Conservation (phyloP, 1,140 invertebrate genomes). For the Aphelenchoides avenae region DNA sequence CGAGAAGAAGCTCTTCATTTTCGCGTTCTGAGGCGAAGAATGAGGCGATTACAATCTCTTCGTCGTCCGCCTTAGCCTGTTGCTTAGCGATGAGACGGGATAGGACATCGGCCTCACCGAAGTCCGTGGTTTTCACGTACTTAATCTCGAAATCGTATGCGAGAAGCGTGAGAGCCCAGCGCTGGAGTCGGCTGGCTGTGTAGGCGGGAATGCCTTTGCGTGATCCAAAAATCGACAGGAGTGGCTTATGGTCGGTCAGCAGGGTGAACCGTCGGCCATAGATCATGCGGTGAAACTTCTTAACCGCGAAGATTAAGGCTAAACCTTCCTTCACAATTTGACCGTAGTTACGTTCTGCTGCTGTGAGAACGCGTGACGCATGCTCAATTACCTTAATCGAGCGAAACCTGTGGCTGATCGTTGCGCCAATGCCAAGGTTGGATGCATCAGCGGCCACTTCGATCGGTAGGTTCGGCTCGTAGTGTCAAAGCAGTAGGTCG, state of each 20-base stretch:
- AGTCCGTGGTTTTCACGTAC: constrained; percentile 38
- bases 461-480: no score
- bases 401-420: no score
- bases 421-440: no score
- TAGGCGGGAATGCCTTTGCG: no score
- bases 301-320: constrained; percentile 13
- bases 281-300: constrained; percentile 18
- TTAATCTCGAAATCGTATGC: constrained; percentile 59
- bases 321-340: constrained; percentile 6
- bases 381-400: no score
- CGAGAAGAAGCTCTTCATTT: not conserved
- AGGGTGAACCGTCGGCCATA: constrained; percentile 16
- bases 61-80: constrained; percentile 15
- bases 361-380: no score
- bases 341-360: no score
- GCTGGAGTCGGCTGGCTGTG: no score
- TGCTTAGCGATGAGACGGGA: constrained; percentile 34
- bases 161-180: no score
- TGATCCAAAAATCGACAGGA: not conserved
- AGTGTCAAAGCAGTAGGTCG: no score
- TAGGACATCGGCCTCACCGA: constrained; percentile 49
- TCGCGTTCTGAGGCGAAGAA: not conserved
- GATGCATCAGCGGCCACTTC: no score
- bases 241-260: constrained; percentile 8
- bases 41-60: constrained; percentile 18